Percentiles rank a stretch among this genome's conserved stretches.
phyloP scores from a whole-genome alignment of 2,888 invertebrate species.

The Orthosia incerta region DNA sequence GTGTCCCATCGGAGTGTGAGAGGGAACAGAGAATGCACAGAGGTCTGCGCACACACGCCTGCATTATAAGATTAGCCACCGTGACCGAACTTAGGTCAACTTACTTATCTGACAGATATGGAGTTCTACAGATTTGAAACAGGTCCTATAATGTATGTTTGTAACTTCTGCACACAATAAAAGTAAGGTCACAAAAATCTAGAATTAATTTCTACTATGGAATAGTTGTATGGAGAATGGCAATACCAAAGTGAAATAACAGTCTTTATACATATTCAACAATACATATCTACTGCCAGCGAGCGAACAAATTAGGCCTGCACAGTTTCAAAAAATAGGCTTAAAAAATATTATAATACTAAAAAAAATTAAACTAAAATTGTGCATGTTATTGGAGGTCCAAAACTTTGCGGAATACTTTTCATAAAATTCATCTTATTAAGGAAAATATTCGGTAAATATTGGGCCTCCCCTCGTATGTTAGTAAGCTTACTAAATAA shows the following conservation, averaged over 20 bases:
- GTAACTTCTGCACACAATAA: conserved; percentile 1
- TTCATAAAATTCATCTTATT: too few species aligned
- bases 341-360: conserved; percentile 10
- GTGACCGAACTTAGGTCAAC: too few species aligned
- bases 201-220: conserved; percentile 7
- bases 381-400: conserved; percentile 53
- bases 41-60: too few species aligned
- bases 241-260: background rate
- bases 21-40: too few species aligned
- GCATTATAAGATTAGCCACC: too few species aligned
- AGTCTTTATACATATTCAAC: conserved; percentile 10
- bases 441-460: too few species aligned
- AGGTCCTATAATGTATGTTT: background rate
- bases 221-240: conserved; percentile 13
- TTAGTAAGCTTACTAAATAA: conserved; percentile 56
- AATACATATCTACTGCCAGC: conserved; percentile 24
- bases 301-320: conserved; percentile 33
- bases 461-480: too few species aligned
- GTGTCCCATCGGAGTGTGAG: too few species aligned
- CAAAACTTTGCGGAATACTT: too few species aligned
- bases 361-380: conserved; percentile 45
- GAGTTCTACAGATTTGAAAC: background rate
- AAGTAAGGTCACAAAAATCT: background rate
- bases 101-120: too few species aligned
- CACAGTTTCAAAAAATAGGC: conserved; percentile 28